Percentiles rank a stretch among this genome's conserved stretches.
Evolutionary conservation across 35 echinoderm and acorn worm species (phyloP).

Genomic region (Anneissia japonica): DNA sequence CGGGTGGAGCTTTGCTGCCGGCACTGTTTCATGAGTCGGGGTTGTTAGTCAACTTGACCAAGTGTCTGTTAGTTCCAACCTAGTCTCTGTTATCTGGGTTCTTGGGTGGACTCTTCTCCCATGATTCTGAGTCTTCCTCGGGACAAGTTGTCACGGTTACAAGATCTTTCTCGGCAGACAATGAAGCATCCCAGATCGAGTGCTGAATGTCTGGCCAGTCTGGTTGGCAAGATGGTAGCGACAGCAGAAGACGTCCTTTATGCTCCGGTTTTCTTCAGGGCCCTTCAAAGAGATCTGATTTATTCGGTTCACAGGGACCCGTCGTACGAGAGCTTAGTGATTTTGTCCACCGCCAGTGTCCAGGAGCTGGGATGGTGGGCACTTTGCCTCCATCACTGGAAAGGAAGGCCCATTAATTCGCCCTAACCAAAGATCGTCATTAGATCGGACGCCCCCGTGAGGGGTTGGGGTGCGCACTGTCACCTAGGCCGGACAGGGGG

Average conservation of each 20-base stretch:
- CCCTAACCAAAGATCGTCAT: background rate
- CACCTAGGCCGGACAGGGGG: background rate
- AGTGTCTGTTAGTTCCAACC: too few species aligned
- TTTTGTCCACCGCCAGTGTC: too few species aligned
- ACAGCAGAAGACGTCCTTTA: background rate
- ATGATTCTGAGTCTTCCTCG: conserved; percentile 5
- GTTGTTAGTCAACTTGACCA: too few species aligned
- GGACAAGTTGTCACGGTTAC: conserved; percentile 12
- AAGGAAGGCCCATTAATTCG: conserved; percentile 7
- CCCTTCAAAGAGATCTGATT: conserved; percentile 13
- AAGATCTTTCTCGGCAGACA: background rate
- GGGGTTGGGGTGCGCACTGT: conserved; percentile 13
- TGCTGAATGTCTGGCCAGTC: background rate
- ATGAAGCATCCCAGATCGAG: background rate
- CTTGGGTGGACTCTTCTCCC: background rate
- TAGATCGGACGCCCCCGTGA: conserved; percentile 11
- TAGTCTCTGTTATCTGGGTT: background rate
- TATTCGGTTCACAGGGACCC: background rate
- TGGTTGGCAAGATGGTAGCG: conserved; percentile 9
- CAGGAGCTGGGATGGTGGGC: conserved; percentile 8
- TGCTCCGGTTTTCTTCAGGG: background rate
- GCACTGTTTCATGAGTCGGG: too few species aligned
- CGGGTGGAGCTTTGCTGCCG: too few species aligned
- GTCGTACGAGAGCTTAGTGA: background rate
- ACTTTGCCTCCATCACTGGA: background rate